Percentiles rank a stretch among this genome's conserved stretches.
Conservation (phyloP, 2,888 invertebrate genomes). For the Hirtodrosophila histrioides region DNA sequence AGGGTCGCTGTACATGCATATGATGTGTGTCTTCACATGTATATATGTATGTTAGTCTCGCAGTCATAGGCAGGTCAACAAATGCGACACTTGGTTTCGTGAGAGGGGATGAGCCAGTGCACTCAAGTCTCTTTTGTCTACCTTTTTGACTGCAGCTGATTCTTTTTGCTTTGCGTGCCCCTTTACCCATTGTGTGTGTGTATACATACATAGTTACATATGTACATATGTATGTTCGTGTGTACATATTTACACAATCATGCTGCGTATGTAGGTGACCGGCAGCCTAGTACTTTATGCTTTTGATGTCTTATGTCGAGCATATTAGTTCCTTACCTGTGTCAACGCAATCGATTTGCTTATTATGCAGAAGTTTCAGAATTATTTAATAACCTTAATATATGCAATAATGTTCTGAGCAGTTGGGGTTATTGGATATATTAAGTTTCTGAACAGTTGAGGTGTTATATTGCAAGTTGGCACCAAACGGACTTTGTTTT, state of each 20-base stretch:
- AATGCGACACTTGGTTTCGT: conserved; percentile 41
- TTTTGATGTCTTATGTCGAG: conserved; percentile 20
- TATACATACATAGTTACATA: neutral
- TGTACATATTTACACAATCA: conserved; percentile 33
- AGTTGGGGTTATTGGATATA: no score
- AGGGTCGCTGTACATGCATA: conserved; percentile 6
- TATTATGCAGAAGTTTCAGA: no score
- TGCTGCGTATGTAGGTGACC: conserved; percentile 57
- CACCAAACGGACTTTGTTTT: no score
- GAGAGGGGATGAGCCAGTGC: conserved; percentile 19
- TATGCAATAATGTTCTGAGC: no score
- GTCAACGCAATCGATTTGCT: no score
- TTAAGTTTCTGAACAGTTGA: no score
- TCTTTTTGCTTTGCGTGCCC: conserved; percentile 29
- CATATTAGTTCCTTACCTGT: conserved; percentile 2
- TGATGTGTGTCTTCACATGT: neutral
- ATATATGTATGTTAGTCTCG: conserved; percentile 23
- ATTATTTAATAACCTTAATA: no score
- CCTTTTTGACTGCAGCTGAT: conserved; percentile 43
- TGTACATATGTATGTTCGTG: conserved; percentile 15
- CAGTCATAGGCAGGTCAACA: conserved; percentile 43
- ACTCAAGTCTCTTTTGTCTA: conserved; percentile 16
- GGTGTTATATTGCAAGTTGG: no score
- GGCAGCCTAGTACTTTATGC: conserved; percentile 43
- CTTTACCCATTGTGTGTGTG: conserved; percentile 7